Evolutionary conservation across 2,888 invertebrate genomes (phyloP).

Genomic region (Ganaspis brasiliensis): DNA sequence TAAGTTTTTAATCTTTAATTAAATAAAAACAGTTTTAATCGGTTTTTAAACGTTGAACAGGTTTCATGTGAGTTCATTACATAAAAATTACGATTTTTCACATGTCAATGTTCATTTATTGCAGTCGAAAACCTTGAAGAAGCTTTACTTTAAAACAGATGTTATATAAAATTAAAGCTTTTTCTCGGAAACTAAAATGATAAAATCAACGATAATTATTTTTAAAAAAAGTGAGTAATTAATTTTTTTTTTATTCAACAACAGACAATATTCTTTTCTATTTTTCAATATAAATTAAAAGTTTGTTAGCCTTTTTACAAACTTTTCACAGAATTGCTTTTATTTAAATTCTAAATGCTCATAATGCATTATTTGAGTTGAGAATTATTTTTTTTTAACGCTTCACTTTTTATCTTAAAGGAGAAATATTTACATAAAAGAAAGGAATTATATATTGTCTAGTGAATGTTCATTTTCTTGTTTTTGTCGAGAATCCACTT

Average conservation of each 20-base stretch:
- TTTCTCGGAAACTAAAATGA: too few species aligned
- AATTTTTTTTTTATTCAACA: not conserved
- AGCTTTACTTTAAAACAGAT: conserved; percentile 10
- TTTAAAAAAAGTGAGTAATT: too few species aligned
- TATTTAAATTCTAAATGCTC: too few species aligned
- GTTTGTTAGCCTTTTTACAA: too few species aligned
- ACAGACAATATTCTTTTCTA: not conserved
- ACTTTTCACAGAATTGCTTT: too few species aligned
- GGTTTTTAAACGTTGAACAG: not conserved
- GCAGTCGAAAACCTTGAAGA: not conserved
- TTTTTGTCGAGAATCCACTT: not conserved
- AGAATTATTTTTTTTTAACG: not conserved
- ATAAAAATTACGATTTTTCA: conserved; percentile 16
- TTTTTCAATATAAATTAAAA: too few species aligned
- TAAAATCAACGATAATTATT: too few species aligned
- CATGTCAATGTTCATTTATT: not conserved
- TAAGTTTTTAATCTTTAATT: too few species aligned
- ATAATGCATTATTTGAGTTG: too few species aligned
- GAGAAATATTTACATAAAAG: not conserved
- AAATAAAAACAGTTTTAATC: not conserved
- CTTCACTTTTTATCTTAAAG: not conserved
- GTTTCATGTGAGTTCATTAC: not conserved
- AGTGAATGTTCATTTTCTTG: not conserved
- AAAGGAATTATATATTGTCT: not conserved
- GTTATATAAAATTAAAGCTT: not conserved